Conservation (phyloP, 1,140 invertebrate species). For the Cephus cinctus region DNA sequence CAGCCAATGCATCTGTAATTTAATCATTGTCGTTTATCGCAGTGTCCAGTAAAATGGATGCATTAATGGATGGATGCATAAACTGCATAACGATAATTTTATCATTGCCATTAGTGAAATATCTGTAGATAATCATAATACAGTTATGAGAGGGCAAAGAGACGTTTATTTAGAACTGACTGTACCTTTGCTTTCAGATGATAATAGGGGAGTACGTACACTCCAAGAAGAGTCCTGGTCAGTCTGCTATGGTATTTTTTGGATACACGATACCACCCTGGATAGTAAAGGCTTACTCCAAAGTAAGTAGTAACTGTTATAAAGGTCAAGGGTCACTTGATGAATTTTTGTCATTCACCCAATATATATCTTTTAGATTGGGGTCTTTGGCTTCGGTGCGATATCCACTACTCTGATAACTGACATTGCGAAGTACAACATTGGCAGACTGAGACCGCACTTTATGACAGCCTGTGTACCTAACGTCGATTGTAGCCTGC, state of each 20-base stretch:
- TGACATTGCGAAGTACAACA: constrained; percentile 88
- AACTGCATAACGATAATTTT: no score
- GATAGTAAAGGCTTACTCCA: constrained; percentile 71
- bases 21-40: no score
- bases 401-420: constrained; percentile 79
- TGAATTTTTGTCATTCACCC: background rate
- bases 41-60: no score
- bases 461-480: constrained; percentile 79
- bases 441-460: constrained; percentile 89
- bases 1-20: no score
- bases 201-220: constrained; percentile 62
- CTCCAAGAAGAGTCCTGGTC: constrained; percentile 50
- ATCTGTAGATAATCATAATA: no score
- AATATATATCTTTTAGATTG: constrained; percentile 56
- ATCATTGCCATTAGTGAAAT: no score
- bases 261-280: constrained; percentile 66
- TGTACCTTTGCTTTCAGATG: constrained; percentile 59
- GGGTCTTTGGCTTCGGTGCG: constrained; percentile 84
- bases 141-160: no score
- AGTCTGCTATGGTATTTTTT: constrained; percentile 52
- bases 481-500: constrained; percentile 59
- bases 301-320: constrained; percentile 25
- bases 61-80: no score
- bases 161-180: no score
- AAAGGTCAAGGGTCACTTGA: background rate